These are phyloP conservation scores for Apis dorsata DNA, from an alignment of 1,140 invertebrate genomes.

Conservation along the genomic window DNA sequence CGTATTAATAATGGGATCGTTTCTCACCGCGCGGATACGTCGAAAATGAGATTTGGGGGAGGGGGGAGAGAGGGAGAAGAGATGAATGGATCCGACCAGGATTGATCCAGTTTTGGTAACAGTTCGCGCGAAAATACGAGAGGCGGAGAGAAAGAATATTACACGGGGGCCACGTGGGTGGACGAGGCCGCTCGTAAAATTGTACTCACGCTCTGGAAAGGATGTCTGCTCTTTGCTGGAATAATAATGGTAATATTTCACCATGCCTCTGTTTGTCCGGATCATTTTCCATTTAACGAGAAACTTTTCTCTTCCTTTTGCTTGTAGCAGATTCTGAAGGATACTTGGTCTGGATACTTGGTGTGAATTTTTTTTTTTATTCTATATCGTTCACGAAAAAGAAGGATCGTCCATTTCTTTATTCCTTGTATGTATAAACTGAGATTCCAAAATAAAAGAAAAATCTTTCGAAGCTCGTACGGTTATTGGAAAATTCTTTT, in stretches of 20 bases:
- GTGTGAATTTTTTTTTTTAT: too few species aligned
- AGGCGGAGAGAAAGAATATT: neutral
- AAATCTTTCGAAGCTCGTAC: too few species aligned
- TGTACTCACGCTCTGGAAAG: slow-evolving; percentile 2
- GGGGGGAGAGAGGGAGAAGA: too few species aligned
- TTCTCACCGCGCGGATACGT: neutral
- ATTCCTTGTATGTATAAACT: too few species aligned
- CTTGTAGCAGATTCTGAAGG: neutral
- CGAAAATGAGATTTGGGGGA: neutral
- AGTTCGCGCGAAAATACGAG: neutral
- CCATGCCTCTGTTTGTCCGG: neutral
- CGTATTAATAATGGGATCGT: slow-evolving; percentile 6
- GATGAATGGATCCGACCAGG: neutral
- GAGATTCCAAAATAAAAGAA: too few species aligned
- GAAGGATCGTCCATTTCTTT: too few species aligned
- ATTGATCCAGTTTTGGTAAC: slow-evolving; percentile 2
- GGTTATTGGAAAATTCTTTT: neutral
- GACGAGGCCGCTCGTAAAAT: slow-evolving; percentile 27
- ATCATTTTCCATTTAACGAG: neutral
- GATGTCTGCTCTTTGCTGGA: neutral
- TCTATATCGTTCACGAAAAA: too few species aligned
- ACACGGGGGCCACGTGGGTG: slow-evolving; percentile 14
- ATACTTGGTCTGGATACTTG: neutral
- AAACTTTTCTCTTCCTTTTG: too few species aligned
- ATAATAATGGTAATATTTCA: slow-evolving; percentile 32